Conservation (phyloP, 2,113 vertebrate genomes). For the Phylloscopus whistleri region DNA sequence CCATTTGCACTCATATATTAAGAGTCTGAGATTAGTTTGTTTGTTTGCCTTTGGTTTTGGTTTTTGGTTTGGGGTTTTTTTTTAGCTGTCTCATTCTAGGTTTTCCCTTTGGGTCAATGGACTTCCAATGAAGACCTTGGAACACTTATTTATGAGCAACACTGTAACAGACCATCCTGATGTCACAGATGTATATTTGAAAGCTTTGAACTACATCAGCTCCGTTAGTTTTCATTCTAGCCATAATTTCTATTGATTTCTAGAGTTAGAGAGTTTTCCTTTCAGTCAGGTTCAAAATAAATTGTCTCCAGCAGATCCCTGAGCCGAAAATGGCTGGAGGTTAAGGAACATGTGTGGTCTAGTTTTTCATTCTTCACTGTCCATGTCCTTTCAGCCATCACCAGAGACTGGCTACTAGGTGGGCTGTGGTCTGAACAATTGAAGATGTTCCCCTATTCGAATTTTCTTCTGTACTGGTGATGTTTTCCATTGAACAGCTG, state of each 20-base stretch:
- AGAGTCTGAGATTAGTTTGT: background rate
- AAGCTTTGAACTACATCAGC: background rate
- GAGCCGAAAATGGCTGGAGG: background rate
- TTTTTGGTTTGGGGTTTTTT: background rate
- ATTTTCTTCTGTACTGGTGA: background rate
- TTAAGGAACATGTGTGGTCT: background rate
- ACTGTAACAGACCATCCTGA: background rate
- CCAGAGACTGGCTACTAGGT: accelerated
- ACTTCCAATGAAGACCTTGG: background rate
- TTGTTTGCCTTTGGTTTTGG: background rate
- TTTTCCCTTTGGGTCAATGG: background rate
- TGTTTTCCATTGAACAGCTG: background rate
- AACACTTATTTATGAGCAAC: background rate
- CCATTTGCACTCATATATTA: background rate
- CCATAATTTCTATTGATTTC: background rate
- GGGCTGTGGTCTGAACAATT: background rate
- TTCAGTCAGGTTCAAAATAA: background rate
- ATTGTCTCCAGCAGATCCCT: background rate
- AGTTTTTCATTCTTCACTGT: background rate
- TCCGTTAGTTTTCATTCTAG: background rate
- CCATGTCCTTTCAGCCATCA: background rate
- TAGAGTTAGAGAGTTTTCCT: background rate
- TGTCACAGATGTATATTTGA: background rate
- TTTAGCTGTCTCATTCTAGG: accelerated
- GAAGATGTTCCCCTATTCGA: background rate